Percentiles rank a stretch among this genome's conserved stretches.
phyloP scores from a whole-genome alignment of 2,797 vertebrate species.

The Anomalospiza imberbis region DNA sequence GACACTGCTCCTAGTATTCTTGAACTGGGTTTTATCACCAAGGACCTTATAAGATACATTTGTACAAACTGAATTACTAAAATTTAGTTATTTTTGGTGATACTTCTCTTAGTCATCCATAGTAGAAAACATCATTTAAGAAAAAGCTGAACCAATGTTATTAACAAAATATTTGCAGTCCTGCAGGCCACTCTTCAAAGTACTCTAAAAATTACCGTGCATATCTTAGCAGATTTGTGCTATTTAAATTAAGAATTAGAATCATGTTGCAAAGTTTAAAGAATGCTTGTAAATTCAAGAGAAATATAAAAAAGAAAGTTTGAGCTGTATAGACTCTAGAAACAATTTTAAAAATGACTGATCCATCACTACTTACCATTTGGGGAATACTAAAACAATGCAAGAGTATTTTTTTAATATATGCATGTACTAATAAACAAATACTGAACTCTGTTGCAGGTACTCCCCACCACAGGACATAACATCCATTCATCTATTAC shows the following conservation, averaged over 20 bases:
- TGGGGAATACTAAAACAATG: neutral
- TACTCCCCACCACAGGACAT: neutral
- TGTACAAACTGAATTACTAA: neutral
- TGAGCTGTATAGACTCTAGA: neutral
- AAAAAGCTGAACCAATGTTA: neutral
- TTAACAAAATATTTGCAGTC: neutral
- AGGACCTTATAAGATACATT: neutral
- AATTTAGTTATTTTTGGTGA: neutral
- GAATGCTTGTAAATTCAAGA: neutral
- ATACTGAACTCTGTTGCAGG: neutral
- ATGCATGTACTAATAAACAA: neutral
- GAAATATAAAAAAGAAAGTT: neutral
- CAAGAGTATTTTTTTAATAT: neutral
- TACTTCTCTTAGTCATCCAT: neutral
- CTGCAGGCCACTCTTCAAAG: neutral
- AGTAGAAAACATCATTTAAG: rapidly evolving
- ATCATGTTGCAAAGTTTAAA: neutral
- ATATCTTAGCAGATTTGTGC: neutral
- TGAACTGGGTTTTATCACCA: neutral
- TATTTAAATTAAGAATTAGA: neutral
- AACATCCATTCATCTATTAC: neutral
- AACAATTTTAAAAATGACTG: neutral
- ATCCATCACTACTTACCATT: neutral
- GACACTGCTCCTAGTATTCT: neutral
- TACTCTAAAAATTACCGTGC: neutral